phyloP scores from a whole-genome alignment of 1,140 invertebrate genomes.

The Drosophila guanche region DNA sequence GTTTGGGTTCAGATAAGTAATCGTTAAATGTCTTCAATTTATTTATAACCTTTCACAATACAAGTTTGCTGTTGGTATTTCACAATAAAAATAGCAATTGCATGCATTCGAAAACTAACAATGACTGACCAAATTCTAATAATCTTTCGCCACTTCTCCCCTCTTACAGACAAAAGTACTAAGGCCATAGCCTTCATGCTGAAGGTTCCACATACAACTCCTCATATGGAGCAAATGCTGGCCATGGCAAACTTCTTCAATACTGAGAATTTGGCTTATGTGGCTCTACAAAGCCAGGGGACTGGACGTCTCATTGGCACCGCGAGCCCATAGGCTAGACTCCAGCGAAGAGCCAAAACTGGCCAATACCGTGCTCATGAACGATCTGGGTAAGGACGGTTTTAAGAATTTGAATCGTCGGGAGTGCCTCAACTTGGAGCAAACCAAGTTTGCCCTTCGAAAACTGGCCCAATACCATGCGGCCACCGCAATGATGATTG shows the following conservation, averaged over 20 bases:
- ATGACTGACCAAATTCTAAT: slow-evolving; percentile 1
- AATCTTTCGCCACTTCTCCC: neutral
- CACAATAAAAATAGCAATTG: neutral
- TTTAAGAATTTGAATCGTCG: slow-evolving; percentile 85
- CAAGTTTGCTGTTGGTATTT: slow-evolving; percentile 11
- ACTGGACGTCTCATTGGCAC: slow-evolving; percentile 50
- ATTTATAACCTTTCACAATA: too few relatives aligned
- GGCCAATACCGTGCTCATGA: slow-evolving; percentile 75
- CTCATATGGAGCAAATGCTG: slow-evolving; percentile 65
- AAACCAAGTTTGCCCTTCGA: slow-evolving; percentile 84
- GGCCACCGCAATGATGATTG: slow-evolving; percentile 44
- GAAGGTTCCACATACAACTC: slow-evolving; percentile 62
- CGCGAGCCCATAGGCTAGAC: slow-evolving; percentile 50
- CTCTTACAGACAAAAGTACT: slow-evolving; percentile 42
- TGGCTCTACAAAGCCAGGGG: slow-evolving; percentile 63
- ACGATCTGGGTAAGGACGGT: slow-evolving; percentile 84
- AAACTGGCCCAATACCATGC: slow-evolving; percentile 86
- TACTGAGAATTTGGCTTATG: slow-evolving; percentile 59
- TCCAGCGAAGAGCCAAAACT: slow-evolving; percentile 44
- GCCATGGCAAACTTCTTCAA: slow-evolving; percentile 57
- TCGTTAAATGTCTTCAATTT: slow-evolving; percentile 21
- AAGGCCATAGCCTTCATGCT: slow-evolving; percentile 63
- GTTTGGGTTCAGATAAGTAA: slow-evolving; percentile 3
- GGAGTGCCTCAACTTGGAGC: slow-evolving; percentile 84
- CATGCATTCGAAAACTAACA: neutral